Evolutionary conservation across 2,797 vertebrate genomes (phyloP).

Genomic region (Periophthalmus magnuspinnatus): DNA sequence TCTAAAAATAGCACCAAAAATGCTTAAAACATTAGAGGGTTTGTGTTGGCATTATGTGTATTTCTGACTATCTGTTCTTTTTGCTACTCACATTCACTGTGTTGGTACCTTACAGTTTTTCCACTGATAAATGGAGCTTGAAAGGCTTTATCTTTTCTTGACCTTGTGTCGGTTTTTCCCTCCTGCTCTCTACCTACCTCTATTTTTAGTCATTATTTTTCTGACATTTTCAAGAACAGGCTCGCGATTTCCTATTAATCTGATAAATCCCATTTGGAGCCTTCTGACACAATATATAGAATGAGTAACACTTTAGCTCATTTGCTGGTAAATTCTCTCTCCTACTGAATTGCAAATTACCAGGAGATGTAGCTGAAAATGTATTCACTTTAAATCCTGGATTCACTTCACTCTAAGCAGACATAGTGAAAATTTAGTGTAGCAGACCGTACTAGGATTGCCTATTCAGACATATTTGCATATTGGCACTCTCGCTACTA

Average conservation of each 20-base stretch:
- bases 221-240: constrained; percentile 15
- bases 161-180: constrained; percentile 22
- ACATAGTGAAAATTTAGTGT: neutral
- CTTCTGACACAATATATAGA: constrained; percentile 5
- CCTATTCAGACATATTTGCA: constrained; percentile 3
- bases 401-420: neutral
- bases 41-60: neutral
- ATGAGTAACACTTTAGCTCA: neutral
- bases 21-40: neutral
- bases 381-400: neutral
- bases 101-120: constrained; percentile 16
- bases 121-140: constrained; percentile 24
- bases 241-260: constrained; percentile 17
- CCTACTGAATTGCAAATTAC: neutral
- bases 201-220: constrained; percentile 14
- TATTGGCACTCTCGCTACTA: neutral
- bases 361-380: constrained; percentile 12
- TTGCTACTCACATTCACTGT: constrained; percentile 21
- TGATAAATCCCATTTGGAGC: constrained; percentile 9
- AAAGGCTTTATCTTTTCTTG: constrained; percentile 37
- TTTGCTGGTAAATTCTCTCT: neutral
- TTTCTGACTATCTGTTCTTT: neutral
- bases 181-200: constrained; percentile 15
- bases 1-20: neutral
- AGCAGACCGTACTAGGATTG: neutral